phyloP scores from a whole-genome alignment of 37 sponge, comb jelly and placozoan species.

The Beroe ovata region DNA sequence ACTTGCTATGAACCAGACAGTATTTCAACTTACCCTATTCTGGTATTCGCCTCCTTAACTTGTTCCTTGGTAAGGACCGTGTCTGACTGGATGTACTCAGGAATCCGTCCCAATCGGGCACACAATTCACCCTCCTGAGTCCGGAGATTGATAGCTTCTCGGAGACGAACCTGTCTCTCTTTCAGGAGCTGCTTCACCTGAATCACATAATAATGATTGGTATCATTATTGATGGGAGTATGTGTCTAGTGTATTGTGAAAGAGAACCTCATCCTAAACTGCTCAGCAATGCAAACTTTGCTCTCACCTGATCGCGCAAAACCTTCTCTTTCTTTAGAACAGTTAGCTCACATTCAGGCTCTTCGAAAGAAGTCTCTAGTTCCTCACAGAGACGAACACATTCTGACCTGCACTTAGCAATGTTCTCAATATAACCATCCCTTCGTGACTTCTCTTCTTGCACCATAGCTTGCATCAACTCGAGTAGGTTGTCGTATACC shows the following conservation, averaged over 20 bases:
- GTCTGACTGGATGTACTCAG: constrained; percentile 66
- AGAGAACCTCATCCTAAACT: too few species aligned
- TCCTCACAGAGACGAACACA: constrained; percentile 19
- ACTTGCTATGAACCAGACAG: too few species aligned
- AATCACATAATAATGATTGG: too few species aligned
- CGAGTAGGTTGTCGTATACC: constrained; percentile 8
- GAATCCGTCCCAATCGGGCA: constrained; percentile 51
- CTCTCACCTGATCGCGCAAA: constrained; percentile 43
- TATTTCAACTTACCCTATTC: constrained; percentile 24
- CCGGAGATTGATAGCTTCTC: constrained; percentile 36
- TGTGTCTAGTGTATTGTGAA: too few species aligned
- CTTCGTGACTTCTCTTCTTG: constrained; percentile 24
- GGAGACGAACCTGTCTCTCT: constrained; percentile 21
- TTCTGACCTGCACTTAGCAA: constrained; percentile 29
- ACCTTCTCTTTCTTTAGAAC: constrained; percentile 30
- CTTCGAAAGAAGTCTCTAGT: constrained; percentile 23
- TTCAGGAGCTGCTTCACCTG: constrained; percentile 59
- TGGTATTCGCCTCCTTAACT: constrained; percentile 52
- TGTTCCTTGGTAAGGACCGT: constrained; percentile 31
- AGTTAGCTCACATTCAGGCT: neutral
- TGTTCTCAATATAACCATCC: constrained; percentile 50
- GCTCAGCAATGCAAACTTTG: too few species aligned
- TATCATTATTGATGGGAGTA: too few species aligned
- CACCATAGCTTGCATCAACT: constrained; percentile 6
- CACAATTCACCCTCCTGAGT: constrained; percentile 49